Evolutionary conservation across 2,113 vertebrate species (phyloP).

Genomic region (Scytalopus superciliaris): DNA sequence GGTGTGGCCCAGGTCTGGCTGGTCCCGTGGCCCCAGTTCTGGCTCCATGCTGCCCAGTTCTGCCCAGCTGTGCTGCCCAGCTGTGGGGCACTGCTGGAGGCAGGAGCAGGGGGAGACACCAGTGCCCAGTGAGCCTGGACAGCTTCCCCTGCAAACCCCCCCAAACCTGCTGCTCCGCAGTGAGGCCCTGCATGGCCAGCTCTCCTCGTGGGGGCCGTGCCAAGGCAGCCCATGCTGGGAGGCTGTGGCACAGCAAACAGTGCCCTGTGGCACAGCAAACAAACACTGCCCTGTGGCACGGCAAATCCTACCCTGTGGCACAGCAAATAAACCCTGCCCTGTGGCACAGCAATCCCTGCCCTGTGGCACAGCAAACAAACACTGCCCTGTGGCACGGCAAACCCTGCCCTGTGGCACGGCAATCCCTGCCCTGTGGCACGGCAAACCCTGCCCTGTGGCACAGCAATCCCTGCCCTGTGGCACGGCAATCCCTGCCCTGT

Average conservation of each 20-base stretch:
- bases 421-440: too few species aligned
- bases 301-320: too few species aligned
- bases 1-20: neutral
- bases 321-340: too few species aligned
- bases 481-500: too few species aligned
- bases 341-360: too few species aligned
- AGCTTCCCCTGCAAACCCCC: neutral
- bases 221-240: accelerated
- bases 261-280: too few species aligned
- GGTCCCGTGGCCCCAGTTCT: neutral
- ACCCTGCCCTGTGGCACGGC: too few species aligned
- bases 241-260: neutral
- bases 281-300: too few species aligned
- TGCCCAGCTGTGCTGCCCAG: neutral
- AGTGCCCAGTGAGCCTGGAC: neutral
- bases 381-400: too few species aligned
- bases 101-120: neutral
- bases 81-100: neutral
- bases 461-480: too few species aligned
- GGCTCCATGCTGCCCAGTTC: neutral
- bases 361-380: too few species aligned
- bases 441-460: too few species aligned
- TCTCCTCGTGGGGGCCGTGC: neutral
- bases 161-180: accelerated
- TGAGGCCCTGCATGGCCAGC: accelerated